A percentile compares a stretch with the other conserved stretches of the same genome.
phyloP scores from a whole-genome alignment of 2,113 vertebrate species.

The Dicerorhinus sumatrensis region DNA sequence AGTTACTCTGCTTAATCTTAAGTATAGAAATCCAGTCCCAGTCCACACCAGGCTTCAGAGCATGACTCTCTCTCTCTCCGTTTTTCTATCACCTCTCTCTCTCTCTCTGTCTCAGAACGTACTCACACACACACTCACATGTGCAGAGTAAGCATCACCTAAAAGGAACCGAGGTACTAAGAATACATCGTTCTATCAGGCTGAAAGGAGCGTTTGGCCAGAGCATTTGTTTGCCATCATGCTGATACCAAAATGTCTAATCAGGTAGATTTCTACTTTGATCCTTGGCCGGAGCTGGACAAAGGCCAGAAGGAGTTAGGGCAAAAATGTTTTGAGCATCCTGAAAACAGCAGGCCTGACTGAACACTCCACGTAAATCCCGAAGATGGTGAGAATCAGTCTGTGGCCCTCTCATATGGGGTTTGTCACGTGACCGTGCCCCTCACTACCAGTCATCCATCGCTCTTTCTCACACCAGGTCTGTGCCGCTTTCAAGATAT shows the following conservation, averaged over 20 bases:
- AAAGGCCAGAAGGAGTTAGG: neutral
- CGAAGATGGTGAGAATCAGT: neutral
- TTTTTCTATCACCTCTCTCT: neutral
- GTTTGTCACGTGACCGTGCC: neutral
- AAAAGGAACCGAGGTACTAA: neutral
- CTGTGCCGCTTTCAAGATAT: neutral
- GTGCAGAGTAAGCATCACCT: neutral
- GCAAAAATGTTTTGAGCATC: neutral
- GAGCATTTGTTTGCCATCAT: neutral
- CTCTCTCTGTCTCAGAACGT: neutral
- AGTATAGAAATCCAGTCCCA: neutral
- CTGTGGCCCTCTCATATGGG: neutral
- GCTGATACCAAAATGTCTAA: neutral
- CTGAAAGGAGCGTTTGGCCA: neutral
- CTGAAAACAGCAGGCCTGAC: neutral
- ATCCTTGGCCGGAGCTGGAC: neutral
- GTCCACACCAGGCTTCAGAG: neutral
- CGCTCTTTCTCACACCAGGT: neutral
- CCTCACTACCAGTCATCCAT: neutral
- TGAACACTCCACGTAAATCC: neutral
- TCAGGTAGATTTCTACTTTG: neutral
- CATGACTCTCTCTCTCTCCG: neutral
- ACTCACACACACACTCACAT: neutral
- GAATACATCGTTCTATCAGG: neutral
- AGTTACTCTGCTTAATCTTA: neutral